These are phyloP conservation scores for Morelia viridis DNA, from an alignment of 2,797 vertebrate species.

Conservation along the genomic window DNA sequence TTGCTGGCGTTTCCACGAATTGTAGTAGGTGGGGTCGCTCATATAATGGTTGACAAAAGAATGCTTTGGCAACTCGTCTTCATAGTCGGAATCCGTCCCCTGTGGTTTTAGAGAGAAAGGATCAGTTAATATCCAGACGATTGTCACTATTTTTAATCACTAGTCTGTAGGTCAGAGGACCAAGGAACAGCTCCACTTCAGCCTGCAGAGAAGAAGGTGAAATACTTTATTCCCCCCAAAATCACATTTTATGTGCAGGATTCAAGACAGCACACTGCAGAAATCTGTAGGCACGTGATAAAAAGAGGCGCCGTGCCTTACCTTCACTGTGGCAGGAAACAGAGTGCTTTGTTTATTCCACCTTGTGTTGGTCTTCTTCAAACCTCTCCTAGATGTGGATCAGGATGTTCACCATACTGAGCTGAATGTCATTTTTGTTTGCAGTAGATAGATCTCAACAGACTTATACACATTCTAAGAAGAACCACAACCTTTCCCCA, in stretches of 20 bases:
- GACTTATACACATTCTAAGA: background rate
- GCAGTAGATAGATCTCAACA: background rate
- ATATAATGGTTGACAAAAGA: slow-evolving; percentile 99
- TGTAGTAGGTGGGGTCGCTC: slow-evolving; percentile 96
- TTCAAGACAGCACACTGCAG: background rate
- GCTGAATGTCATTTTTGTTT: background rate
- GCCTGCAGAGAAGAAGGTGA: background rate
- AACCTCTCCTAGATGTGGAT: background rate
- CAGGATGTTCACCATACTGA: background rate
- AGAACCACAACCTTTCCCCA: background rate
- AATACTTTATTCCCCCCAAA: too few species aligned
- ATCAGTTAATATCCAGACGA: background rate
- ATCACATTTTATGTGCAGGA: background rate
- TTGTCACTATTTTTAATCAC: background rate
- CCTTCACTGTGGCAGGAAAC: background rate
- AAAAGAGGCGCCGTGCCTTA: background rate
- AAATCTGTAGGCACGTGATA: accelerated
- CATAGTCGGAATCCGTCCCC: slow-evolving; percentile 91
- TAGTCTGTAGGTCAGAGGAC: too few species aligned
- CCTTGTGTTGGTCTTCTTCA: background rate
- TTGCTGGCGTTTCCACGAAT: slow-evolving; percentile 94
- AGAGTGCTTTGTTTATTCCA: background rate
- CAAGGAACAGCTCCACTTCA: background rate
- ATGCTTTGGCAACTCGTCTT: slow-evolving; percentile 90
- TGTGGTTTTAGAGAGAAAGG: slow-evolving; percentile 46